phyloP scores from a whole-genome alignment of 92 coral and sea anemone genomes.

The Phenganax stokvisi region DNA sequence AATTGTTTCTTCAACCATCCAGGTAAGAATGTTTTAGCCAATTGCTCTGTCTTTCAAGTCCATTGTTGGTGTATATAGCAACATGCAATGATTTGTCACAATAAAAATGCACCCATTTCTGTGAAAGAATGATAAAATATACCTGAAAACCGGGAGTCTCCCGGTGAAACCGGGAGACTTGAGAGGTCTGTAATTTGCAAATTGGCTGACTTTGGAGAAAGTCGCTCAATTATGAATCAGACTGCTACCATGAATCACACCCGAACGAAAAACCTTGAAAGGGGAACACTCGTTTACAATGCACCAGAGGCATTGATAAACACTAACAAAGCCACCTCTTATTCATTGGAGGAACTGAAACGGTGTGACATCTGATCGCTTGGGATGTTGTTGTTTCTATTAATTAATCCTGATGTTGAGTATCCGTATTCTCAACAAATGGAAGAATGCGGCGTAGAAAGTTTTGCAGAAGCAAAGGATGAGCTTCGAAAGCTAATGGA shows the following conservation, averaged over 20 bases:
- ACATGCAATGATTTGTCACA: slow-evolving; percentile 2
- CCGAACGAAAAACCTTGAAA: slow-evolving; percentile 33
- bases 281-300: slow-evolving; percentile 29
- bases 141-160: too few relatives aligned
- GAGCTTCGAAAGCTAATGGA: slow-evolving; percentile 23
- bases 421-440: slow-evolving; percentile 6
- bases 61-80: slow-evolving; percentile 20
- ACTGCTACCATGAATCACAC: slow-evolving; percentile 34
- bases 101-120: slow-evolving; percentile 36
- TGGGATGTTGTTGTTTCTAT: slow-evolving; percentile 11
- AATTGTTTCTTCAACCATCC: slow-evolving; percentile 15
- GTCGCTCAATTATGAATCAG: slow-evolving; percentile 35
- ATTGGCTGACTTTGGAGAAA: slow-evolving; percentile 49
- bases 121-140: not conserved
- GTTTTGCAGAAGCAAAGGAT: slow-evolving; percentile 16
- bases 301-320: slow-evolving; percentile 30
- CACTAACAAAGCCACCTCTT: slow-evolving; percentile 4
- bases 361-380: slow-evolving; percentile 15
- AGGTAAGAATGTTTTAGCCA: slow-evolving; percentile 28
- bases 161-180: too few relatives aligned
- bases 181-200: slow-evolving; percentile 22
- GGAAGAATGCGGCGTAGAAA: slow-evolving; percentile 13
- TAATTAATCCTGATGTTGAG: slow-evolving; percentile 21
- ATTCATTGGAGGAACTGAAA: slow-evolving; percentile 7
- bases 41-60: slow-evolving; percentile 21